Percentiles rank a stretch among this genome's conserved stretches.
Conservation (phyloP, 2,113 vertebrate species). For the Salvelinus fontinalis region DNA sequence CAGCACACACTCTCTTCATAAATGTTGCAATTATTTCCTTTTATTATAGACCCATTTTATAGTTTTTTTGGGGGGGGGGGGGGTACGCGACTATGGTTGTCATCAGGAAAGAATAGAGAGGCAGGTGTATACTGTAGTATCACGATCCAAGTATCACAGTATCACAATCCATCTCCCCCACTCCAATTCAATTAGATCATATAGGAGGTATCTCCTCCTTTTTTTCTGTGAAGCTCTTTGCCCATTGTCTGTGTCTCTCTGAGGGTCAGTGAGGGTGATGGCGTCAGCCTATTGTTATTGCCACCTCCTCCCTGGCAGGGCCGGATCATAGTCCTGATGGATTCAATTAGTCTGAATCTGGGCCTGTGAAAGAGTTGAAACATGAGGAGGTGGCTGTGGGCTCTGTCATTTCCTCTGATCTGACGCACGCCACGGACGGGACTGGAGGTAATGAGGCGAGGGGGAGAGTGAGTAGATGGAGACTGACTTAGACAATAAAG, state of each 20-base stretch:
- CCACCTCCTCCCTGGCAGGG: not conserved
- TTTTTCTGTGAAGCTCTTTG: not conserved
- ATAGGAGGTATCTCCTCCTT: not conserved
- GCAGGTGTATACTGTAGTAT: not conserved
- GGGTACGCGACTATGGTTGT: not conserved
- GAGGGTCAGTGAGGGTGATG: not conserved
- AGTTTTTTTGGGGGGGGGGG: no score
- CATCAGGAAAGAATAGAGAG: not conserved
- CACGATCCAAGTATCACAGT: not conserved
- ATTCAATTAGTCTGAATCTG: slow-evolving; percentile 43
- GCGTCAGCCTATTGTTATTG: not conserved
- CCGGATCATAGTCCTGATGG: not conserved
- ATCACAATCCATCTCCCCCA: not conserved
- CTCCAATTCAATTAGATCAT: not conserved
- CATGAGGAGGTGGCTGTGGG: slow-evolving; percentile 33
- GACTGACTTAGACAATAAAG: not conserved
- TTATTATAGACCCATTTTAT: not conserved
- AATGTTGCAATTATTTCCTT: not conserved
- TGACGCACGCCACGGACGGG: slow-evolving; percentile 14
- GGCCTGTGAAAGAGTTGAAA: slow-evolving; percentile 35
- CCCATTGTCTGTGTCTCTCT: not conserved
- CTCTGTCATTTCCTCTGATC: slow-evolving; percentile 51
- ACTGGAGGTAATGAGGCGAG: not conserved
- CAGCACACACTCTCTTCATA: not conserved
- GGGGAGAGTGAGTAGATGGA: not conserved